phyloP scores from a whole-genome alignment of 1,140 invertebrate species.

The Archivesica marissinica region DNA sequence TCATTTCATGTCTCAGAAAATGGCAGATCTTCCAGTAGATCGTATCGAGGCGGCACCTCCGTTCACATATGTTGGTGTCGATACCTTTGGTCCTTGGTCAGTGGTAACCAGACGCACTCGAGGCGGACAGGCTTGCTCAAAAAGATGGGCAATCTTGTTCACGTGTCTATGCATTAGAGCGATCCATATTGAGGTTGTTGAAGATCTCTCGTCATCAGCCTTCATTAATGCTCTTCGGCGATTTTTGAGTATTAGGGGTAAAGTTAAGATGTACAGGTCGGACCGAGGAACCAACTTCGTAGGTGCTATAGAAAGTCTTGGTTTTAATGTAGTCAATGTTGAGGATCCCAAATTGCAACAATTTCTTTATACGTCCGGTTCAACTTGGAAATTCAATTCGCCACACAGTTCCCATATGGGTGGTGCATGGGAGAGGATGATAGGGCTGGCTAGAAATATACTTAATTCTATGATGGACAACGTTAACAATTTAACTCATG shows the following conservation, averaged over 20 bases:
- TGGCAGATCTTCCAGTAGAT: background rate
- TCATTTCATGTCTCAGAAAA: slow-evolving; percentile 23
- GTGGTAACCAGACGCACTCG: background rate
- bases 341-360: background rate
- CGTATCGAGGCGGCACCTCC: background rate
- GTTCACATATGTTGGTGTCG: slow-evolving; percentile 35
- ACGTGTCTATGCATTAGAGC: slow-evolving; percentile 36
- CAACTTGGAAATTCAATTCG: slow-evolving; percentile 55
- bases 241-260: slow-evolving; percentile 26
- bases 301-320: slow-evolving; percentile 46
- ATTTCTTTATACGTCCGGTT: background rate
- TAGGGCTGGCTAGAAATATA: slow-evolving; percentile 56
- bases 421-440: slow-evolving; percentile 68
- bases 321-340: slow-evolving; percentile 6
- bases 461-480: slow-evolving; percentile 49
- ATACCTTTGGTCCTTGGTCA: slow-evolving; percentile 31
- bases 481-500: slow-evolving; percentile 60
- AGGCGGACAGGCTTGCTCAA: background rate
- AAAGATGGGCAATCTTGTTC: slow-evolving; percentile 30
- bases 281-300: slow-evolving; percentile 73
- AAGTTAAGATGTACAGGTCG: slow-evolving; percentile 29
- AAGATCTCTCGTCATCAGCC: background rate
- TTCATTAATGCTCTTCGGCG: slow-evolving; percentile 18
- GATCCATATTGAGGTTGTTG: slow-evolving; percentile 31
- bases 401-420: slow-evolving; percentile 63